Base-by-base conservation (phyloP, 2,888 invertebrate genomes). In the Girardia tigrina region DNA sequence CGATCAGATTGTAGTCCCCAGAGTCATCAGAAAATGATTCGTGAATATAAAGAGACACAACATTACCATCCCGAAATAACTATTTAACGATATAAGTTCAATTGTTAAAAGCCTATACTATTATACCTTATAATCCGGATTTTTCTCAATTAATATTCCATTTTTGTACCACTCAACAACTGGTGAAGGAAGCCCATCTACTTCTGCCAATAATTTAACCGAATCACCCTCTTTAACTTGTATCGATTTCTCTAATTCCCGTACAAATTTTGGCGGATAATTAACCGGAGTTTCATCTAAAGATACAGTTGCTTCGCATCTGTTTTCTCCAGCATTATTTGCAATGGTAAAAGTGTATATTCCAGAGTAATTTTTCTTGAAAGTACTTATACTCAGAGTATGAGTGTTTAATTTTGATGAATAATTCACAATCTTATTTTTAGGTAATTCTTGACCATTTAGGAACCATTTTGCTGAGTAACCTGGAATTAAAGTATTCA, bases 21-120 rank as follows among this genome's bases (percentile, higher is more conserved):
- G 95, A 94, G 83, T 99, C 97, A 86, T 97, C 95, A 42, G 94
- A 94, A 88, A 93, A 94, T n/a, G 92, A 92, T 85, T 94, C 93
- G 23, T 91, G 90, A 81, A 98, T 91, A 81, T 90, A 90, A 77
- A 98, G 86, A 36, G 90, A 90, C 81, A 90, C 91, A 79, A 89
- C 88, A 42, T 81, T 81, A 80, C 93, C 93, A 23, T 90, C 91
- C 36, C 26, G 29, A 56, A 56, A 56, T 16, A 56, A 56, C 56
- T 56, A 56, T 56, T 16, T 20, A 56, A 56, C n/a, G 23, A 12
- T 56, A 56, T 20, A 56, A 36, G 8, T 8, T 12, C 36, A 12
- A 36, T 36, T 12, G 8, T 36, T 36, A 36, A 36, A 36, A 12
- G 26, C 72, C n/a, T 70, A n/a, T n/a, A n/a, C n/a, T n/a, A n/a